These are phyloP conservation scores for Ceramica pisi DNA, from an alignment of 2,888 invertebrate genomes.

Conservation along the genomic window DNA sequence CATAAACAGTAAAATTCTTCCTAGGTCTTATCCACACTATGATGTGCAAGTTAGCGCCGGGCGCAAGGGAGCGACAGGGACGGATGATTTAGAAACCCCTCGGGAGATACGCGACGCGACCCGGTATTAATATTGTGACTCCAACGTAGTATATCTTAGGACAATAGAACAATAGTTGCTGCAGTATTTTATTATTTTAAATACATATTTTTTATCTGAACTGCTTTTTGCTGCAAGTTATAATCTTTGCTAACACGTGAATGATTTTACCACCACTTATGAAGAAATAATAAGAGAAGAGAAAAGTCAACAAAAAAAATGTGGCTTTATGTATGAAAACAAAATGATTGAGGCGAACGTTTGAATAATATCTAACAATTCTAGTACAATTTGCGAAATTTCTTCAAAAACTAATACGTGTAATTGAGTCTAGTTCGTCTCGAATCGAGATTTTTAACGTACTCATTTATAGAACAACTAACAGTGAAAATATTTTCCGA, in stretches of 20 bases:
- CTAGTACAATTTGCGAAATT: not conserved
- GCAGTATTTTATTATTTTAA: not conserved
- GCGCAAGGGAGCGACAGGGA: slow-evolving; percentile 90
- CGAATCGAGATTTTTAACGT: no score
- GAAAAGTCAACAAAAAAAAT: no score
- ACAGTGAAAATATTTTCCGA: no score
- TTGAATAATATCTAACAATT: not conserved
- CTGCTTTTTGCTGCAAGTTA: not conserved
- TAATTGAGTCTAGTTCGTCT: no score
- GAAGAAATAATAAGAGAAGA: not conserved
- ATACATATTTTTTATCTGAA: no score
- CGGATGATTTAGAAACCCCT: slow-evolving; percentile 91
- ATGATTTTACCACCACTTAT: not conserved
- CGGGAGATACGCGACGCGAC: slow-evolving; percentile 89
- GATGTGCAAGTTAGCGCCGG: slow-evolving; percentile 75
- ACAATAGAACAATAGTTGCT: slow-evolving; percentile 66
- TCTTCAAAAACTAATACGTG: no score
- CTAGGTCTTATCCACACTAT: slow-evolving; percentile 72
- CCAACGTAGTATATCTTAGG: slow-evolving; percentile 72
- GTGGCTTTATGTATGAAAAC: no score
- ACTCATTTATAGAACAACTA: no score
- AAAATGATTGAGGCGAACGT: not conserved
- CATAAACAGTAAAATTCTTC: not conserved
- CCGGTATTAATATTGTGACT: slow-evolving; percentile 91
- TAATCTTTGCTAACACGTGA: not conserved